Evolutionary conservation across 2,888 invertebrate genomes (phyloP), one percentile per base, ranked within the genome.

Genomic region (Linnaemya tessellans): DNA sequence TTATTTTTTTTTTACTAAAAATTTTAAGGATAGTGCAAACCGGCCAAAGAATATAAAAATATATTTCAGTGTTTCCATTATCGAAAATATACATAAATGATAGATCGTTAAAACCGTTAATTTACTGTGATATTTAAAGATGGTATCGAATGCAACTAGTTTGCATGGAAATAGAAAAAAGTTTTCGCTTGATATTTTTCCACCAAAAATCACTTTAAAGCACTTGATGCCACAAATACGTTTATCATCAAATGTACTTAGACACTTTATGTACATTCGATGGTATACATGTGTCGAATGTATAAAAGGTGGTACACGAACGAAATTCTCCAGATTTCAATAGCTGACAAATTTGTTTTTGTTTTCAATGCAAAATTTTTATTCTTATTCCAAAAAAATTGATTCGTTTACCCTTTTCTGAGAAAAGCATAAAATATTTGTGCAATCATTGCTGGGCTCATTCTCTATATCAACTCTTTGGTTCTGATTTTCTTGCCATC

Each of bases 141-240:
- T n/a, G 49, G 51, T 15, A 35, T 25, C 25, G 4, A 79, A 18
- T 51, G 15, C 25, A 70, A 62, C 41, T 62, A 58, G 51, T 73
- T 64, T 58, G 20, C 49, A 64, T 58, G 51, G 10, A 56, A 18
- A 56, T 2, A 56, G 15, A 70, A 75, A 79, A 60, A 64, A 49
- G 56, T 70, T 80, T 65, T 56, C 70, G 70, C 64, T 65, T 75
- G 1, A 30, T 56, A 30, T 20, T 74, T 65, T 64, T 25, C n/a
- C 5, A 25, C 11, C n/a, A 65, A 75, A 79, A 78, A 62, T 67
- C 25, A 74, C 46, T 64, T 80, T 83, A 84, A 49, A 87, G 74
- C 83, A 84, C 86, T 80, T 87, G 86, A 87, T 86, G 87, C 56
- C 84, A 83, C 84, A 87, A 87, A 74, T 83, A 30, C 2, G 5